Evolutionary conservation across 1,140 invertebrate genomes (phyloP), one percentile per base, ranked within the genome.

Genomic region (Aporrectodea caliginosa): DNA sequence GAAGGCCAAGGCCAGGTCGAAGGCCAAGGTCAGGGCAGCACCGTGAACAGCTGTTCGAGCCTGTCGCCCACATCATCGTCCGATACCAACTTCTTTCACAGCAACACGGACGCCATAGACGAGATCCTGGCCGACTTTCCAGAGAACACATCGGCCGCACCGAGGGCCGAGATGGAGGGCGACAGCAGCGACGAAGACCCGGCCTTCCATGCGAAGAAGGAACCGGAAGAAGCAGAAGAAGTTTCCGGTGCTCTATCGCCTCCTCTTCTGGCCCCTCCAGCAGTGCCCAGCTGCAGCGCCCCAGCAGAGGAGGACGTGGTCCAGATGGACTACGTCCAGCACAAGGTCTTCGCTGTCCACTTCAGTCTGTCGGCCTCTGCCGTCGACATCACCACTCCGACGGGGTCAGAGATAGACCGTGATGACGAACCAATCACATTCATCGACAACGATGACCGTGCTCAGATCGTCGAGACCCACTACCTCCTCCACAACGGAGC

Each of bases 121-220:
- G 43, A 58, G 43, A 58, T 58, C 22, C 43, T 58, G 43, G 43
- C 43, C 43, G 43, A 58, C 43, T 58, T 58, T 22, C 43, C 6
- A 22, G 43, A 58, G 43, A 58, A 58, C 43, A 58, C 43, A 22
- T 12, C 43, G 6, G 43, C 43, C 43, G 43, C 43, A 12, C 43
- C 43, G 43, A 58, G 43, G 43, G 43, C 43, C 6, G 43, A 58
- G 43, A 58, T 58, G 43, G 43, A 58, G 22, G 43, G 43, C 43
- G 43, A 58, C 43, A 58, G 43, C 43, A 58, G 43, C 43, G 43
- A 58, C 43, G 43, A 58, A 58, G 43, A 58, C 43, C 43, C 43
- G 43, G 43, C 43, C 6, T 58, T 58, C 43, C 43, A 58, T 6
- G 43, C 43, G 43, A 58, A 58, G 43, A 58, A 6, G 43, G 22